Conservation (phyloP, 2,797 vertebrate genomes). For the Semotilus atromaculatus region DNA sequence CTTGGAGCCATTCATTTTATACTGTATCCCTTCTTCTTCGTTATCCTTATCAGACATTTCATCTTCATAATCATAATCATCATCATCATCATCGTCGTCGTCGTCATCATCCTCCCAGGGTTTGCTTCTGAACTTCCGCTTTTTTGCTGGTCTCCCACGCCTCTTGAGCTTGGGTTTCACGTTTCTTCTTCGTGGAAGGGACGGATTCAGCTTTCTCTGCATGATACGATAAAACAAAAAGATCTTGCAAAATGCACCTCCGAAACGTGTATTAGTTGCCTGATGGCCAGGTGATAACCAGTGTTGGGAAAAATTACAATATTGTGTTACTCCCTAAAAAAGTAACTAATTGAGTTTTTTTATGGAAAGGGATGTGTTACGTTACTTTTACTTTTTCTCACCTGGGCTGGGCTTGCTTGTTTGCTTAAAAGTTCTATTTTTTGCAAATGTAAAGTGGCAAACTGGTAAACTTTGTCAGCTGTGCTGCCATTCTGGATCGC, state of each 20-base stretch:
- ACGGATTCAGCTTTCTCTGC: conserved; percentile 4
- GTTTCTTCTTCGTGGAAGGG: not conserved
- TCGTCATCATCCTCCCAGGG: conserved; percentile 26
- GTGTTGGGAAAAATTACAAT: not conserved
- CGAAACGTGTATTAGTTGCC: not conserved
- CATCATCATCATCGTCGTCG: not conserved
- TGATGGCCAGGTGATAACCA: not conserved
- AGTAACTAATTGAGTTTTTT: not conserved
- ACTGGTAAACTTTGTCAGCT: too few relatives aligned
- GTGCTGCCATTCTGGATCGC: too few relatives aligned
- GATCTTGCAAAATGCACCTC: not conserved
- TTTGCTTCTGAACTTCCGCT: not conserved
- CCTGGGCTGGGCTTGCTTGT: not conserved
- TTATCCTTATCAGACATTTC: not conserved
- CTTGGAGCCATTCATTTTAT: conserved; percentile 2
- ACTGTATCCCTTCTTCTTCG: not conserved
- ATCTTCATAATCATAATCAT: conserved; percentile 30
- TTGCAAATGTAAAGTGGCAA: not conserved
- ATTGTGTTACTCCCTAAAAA: not conserved
- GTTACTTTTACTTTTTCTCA: not conserved
- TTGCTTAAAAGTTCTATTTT: not conserved
- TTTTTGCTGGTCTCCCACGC: conserved; percentile 25
- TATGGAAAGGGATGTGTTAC: not conserved
- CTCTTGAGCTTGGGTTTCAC: conserved; percentile 2
- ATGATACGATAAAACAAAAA: not conserved